Percentiles rank a stretch among this genome's conserved stretches.
phyloP scores from a whole-genome alignment of 1,140 invertebrate genomes.

The Saccostrea cuccullata region DNA sequence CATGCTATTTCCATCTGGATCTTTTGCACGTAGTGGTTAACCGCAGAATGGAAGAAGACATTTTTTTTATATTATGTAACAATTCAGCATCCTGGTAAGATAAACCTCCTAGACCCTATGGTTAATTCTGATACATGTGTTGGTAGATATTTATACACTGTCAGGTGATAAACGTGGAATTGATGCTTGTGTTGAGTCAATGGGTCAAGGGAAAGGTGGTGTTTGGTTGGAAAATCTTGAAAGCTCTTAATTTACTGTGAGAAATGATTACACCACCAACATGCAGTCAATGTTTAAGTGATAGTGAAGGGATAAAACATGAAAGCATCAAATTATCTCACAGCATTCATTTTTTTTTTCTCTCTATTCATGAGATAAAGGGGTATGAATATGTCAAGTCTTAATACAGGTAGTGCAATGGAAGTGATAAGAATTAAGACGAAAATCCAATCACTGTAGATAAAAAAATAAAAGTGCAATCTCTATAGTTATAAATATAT shows the following conservation, averaged over 20 bases:
- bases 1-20: neutral
- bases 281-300: neutral
- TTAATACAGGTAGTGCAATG: neutral
- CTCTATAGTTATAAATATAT: neutral
- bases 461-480: neutral
- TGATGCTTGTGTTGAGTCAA: neutral
- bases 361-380: neutral
- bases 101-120: constrained; percentile 3
- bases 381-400: neutral
- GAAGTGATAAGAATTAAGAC: neutral
- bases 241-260: constrained; percentile 14
- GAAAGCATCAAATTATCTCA: constrained; percentile 17
- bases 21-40: neutral
- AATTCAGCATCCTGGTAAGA: neutral
- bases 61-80: constrained; percentile 11
- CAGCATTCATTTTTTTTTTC: neutral
- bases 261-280: constrained; percentile 30
- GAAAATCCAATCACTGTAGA: neutral
- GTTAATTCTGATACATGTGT: neutral
- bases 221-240: constrained; percentile 12
- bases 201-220: constrained; percentile 11
- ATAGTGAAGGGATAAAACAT: neutral
- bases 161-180: neutral
- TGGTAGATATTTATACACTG: constrained; percentile 9
- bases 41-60: neutral